Evolutionary conservation across 2,888 invertebrate genomes (phyloP), one percentile per base, ranked within the genome.

Genomic region (Cerceris ruficornis): DNA sequence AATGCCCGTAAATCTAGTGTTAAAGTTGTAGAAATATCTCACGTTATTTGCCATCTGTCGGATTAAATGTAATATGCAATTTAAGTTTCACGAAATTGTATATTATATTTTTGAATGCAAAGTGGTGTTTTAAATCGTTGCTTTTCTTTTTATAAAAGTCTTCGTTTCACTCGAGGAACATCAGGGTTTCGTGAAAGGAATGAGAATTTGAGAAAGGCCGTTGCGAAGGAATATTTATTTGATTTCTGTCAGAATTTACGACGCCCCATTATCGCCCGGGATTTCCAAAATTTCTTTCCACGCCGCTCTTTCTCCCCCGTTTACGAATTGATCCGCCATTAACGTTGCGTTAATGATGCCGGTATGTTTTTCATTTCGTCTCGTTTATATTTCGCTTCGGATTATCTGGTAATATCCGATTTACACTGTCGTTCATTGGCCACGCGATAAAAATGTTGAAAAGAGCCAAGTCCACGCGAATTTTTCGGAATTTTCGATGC

Each of bases 371-470:
- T 76, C 64, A 14, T 76, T 54, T 15, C 62, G 39, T 11, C 41
- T 69, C 62, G 65, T 50, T 46, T 15, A 50, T 52, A 54, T 75
- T 72, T 50, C 65, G 68, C 58, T 55, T 58, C 58, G 58, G 72
- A 81, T 81, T 77, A 81, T 80, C 82, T 61, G 76, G 71, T 84
- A 84, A 84, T 73, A 42, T 61, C 43, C 82, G 80, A 82, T 69
- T 83, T 82, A 80, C 80, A 55, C 72, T 57, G 41, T 55, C 70
- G 71, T 83, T 80, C 69, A 52, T 62, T 54, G 55, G 9, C 15
- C 55, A 52, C 67, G 59, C 61, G 75, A 75, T 84, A 83, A 83
- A 83, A 83, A 72, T 78, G 75, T 59, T 59, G 69, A 57, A 49
- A 68, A 67, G 4, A 28, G 28, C 28, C 57, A 68, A 65, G 65